Evolutionary conservation across 1,140 invertebrate species (phyloP).

Genomic region (Ceratina australensis): DNA sequence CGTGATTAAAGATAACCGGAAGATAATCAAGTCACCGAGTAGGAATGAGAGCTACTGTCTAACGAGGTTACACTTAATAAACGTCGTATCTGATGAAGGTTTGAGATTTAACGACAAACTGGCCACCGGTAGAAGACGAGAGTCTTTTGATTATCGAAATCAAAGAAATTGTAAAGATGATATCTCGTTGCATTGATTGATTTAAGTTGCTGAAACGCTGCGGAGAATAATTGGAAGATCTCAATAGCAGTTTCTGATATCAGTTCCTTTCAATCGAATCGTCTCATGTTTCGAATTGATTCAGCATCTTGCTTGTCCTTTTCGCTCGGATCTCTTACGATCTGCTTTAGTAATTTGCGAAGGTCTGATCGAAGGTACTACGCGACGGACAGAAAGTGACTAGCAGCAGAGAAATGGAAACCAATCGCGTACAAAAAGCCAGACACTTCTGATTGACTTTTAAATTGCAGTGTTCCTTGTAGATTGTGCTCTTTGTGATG

Average conservation of each 20-base stretch:
- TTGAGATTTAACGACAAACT: not conserved
- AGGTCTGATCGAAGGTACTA: slow-evolving; percentile 3
- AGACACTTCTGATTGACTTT: not conserved
- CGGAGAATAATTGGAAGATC: not conserved
- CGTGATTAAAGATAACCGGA: not conserved
- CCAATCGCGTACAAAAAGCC: not conserved
- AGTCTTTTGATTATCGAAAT: slow-evolving; percentile 1
- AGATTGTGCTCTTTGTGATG: not conserved
- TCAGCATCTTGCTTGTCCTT: slow-evolving; percentile 5
- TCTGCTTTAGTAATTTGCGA: slow-evolving; percentile 14
- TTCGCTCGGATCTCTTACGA: slow-evolving; percentile 7
- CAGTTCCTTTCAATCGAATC: not conserved
- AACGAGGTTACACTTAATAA: not conserved
- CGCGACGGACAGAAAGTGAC: not conserved
- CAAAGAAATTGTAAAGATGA: not conserved
- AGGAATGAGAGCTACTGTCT: not conserved
- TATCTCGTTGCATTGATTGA: not conserved
- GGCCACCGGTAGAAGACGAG: not conserved
- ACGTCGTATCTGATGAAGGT: not conserved
- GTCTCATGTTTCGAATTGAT: not conserved
- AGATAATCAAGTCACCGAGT: not conserved
- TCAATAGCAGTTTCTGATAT: not conserved
- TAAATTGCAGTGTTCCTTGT: not conserved
- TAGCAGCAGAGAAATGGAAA: not conserved
- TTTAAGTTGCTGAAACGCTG: slow-evolving; percentile 1